These are phyloP conservation scores for Drosophila prostipennis DNA, from an alignment of 2,888 invertebrate species.

Conservation along the genomic window DNA sequence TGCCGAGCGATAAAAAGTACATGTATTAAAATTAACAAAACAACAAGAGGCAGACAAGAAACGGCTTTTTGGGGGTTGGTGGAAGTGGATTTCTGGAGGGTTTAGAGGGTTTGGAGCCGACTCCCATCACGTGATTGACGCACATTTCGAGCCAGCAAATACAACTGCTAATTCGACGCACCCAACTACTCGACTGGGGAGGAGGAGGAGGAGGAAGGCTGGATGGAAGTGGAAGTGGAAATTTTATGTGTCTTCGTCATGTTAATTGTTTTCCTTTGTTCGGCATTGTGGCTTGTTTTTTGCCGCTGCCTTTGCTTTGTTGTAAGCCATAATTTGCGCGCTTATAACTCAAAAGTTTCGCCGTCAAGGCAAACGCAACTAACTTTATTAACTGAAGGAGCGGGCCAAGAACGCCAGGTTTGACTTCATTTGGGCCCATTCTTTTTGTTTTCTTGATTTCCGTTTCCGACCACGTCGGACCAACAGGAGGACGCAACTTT, in stretches of 20 bases:
- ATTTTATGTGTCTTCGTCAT: slow-evolving; percentile 78
- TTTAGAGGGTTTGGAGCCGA: slow-evolving; percentile 20
- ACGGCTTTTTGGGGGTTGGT: slow-evolving; percentile 27
- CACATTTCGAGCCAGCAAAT: slow-evolving; percentile 60
- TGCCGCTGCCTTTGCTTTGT: slow-evolving; percentile 41
- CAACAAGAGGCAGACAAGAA: slow-evolving; percentile 54
- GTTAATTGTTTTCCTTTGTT: slow-evolving; percentile 76
- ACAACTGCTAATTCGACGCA: slow-evolving; percentile 51
- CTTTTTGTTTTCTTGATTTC: slow-evolving; percentile 78
- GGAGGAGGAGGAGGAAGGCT: neutral
- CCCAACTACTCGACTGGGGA: slow-evolving; percentile 32
- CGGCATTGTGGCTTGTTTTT: slow-evolving; percentile 42
- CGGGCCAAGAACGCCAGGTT: slow-evolving; percentile 37
- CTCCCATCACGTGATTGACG: slow-evolving; percentile 70
- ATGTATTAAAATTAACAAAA: slow-evolving; percentile 66
- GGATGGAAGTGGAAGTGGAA: slow-evolving; percentile 34
- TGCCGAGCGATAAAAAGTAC: slow-evolving; percentile 56
- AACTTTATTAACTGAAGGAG: slow-evolving; percentile 72
- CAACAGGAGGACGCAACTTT: slow-evolving; percentile 35
- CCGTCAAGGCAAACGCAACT: slow-evolving; percentile 67
- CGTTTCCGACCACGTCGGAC: slow-evolving; percentile 61
- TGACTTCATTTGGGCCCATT: slow-evolving; percentile 76
- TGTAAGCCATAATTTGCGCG: slow-evolving; percentile 73
- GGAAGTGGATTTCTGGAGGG: slow-evolving; percentile 17
- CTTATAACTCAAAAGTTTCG: slow-evolving; percentile 61